These are phyloP conservation scores for Ormyrus nitidulus DNA, from an alignment of 2,888 invertebrate genomes.

Conservation along the genomic window DNA sequence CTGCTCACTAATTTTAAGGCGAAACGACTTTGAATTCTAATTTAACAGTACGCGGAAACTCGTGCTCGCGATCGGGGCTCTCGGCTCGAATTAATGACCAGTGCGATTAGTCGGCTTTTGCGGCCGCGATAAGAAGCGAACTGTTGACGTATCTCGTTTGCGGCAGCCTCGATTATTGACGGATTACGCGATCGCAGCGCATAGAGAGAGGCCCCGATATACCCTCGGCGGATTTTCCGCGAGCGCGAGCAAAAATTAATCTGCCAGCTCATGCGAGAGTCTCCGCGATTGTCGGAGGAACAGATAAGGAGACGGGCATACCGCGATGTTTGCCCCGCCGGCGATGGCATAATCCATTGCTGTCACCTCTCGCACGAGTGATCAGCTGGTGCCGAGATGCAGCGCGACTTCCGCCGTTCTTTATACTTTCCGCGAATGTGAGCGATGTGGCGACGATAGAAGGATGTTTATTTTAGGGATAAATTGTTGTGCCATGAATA, in stretches of 20 bases:
- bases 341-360: neutral
- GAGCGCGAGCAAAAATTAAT: slow-evolving; percentile 9
- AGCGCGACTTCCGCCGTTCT: neutral
- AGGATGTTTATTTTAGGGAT: too few species aligned
- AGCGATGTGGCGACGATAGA: too few species aligned
- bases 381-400: neutral
- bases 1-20: too few species aligned
- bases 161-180: slow-evolving; percentile 27
- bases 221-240: neutral
- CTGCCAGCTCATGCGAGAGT: slow-evolving; percentile 7
- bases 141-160: slow-evolving; percentile 1
- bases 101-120: neutral
- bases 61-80: neutral
- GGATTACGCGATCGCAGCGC: slow-evolving; percentile 15
- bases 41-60: too few species aligned
- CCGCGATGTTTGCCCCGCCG: neutral
- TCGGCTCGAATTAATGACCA: neutral
- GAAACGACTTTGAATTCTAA: too few species aligned
- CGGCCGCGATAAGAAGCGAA: slow-evolving; percentile 17
- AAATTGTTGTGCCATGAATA: too few species aligned
- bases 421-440: too few species aligned
- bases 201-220: neutral
- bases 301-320: slow-evolving; percentile 16
- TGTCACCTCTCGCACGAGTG: slow-evolving; percentile 22
- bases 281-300: slow-evolving; percentile 13